These are phyloP conservation scores for Diadophis punctatus DNA, from an alignment of 2,113 vertebrate genomes.

Conservation along the genomic window DNA sequence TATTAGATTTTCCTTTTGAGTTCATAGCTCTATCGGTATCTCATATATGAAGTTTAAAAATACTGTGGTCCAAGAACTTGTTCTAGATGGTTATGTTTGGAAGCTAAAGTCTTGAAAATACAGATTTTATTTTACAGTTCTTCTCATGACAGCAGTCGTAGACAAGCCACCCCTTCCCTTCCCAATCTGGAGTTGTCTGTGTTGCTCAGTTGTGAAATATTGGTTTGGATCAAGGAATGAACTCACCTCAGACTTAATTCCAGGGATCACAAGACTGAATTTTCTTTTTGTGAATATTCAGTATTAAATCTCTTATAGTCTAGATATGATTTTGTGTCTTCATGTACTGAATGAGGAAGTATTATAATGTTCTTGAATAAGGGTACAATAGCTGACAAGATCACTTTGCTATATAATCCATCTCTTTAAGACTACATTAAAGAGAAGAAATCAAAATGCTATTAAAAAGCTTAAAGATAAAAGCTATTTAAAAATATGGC, in stretches of 20 bases:
- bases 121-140: not conserved
- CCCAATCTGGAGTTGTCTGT: not conserved
- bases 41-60: not conserved
- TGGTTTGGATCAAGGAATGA: not conserved
- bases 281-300: constrained; percentile 70
- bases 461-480: constrained; percentile 51
- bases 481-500: constrained; percentile 63
- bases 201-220: not conserved
- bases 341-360: constrained; percentile 80
- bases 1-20: not conserved
- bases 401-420: constrained; percentile 77
- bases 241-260: not conserved
- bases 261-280: not conserved
- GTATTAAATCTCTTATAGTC: constrained; percentile 73
- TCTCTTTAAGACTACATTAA: constrained; percentile 76
- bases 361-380: constrained; percentile 86
- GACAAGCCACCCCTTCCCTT: not conserved
- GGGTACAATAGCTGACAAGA: constrained; percentile 83
- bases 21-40: not conserved
- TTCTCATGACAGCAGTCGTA: not conserved
- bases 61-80: not conserved
- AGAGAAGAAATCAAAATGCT: constrained; percentile 77
- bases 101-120: not conserved
- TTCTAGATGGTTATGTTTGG: not conserved
- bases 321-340: constrained; percentile 74